Base-by-base conservation (phyloP, 2,113 vertebrate species). In the Alectura lathami region DNA sequence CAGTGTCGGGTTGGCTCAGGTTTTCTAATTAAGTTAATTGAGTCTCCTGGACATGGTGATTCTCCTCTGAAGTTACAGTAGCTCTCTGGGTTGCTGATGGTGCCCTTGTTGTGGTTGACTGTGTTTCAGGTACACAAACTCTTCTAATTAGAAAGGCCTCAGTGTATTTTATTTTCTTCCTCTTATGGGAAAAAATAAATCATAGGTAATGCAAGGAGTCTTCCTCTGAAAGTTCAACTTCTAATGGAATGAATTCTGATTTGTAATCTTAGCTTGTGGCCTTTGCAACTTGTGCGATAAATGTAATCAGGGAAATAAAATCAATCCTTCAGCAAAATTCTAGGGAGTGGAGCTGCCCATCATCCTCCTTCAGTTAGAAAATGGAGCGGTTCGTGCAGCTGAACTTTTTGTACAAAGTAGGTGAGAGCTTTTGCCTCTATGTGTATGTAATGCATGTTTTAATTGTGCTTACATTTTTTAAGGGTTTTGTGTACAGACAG, bases 21-120 rank as follows among this genome's bases (percentile, higher is more conserved):
- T 68, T 97, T 97, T 95, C 95, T 97, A 78, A 95, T 89, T 92
- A 97, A 97, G 75, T 96, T 97, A 83, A 97, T 95, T 43, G 96
- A 96, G 60, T 97, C 93, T 29, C 94, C 91, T 6, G 94, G 91
- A 78, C 94, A 89, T 24, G 83, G 95, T 38, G 60, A 95, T 91
- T 98, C 92, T 97, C 89, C 66, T 97, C 97, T 38, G 96, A 97
- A 96, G 96, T 97, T 95, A 94, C 92, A 60, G 96, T 93, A 47
- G 76, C 96, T 54, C 85, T 97, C 59, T 30, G 42, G 32, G 97
- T 95, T 47, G 63, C 94, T 60, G 94, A 94, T 51, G 74, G 89
- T 48, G 96, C 91, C 34, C 94, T 97, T 54, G 92, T 97, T 70
- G 95, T 96, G 43, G 93, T 86, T 78, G 95, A 94, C 93, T 97